Base-by-base conservation (phyloP, 2,113 vertebrate species). In the Halichoerus grypus region DNA sequence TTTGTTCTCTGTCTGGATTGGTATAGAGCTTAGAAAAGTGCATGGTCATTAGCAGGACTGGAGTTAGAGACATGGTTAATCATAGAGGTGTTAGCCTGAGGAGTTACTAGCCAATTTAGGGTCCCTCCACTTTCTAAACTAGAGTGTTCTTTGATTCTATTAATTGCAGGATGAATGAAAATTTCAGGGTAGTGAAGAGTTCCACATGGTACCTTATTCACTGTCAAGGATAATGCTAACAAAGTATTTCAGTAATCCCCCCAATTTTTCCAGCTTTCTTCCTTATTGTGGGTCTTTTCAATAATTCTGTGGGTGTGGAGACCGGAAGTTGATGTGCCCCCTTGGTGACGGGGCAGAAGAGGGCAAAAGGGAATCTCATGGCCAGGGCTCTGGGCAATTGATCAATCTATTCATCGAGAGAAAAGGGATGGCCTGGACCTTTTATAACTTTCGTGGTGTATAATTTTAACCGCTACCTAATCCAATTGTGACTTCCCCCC, bases 61-160 rank as follows among this genome's bases (percentile, higher is more conserved):
- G 59, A 63, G 42, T 59, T 80, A 61, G 85, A 79, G 80, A 81
- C 5, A 3, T 65, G n/a, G 46, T 72, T 92, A 57, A 51, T 87
- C 19, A 77, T 46, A 92, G 88, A 84, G 2, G 39, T 36, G 3
- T 46, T 67, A 79, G 61, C n/a, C 12, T 89, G 72, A 91, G 39
- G 72, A 91, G 33, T 46, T 61, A 39, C 14, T 59, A 77, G 57
- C 22, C 77, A 59, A 67, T 82, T 72, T 65, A 31, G 61, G 15
- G 63, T 80, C 26, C n/a, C 36, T 74, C 22, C 65, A 22, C 72
- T 49, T 85, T 83, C 11, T 91, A 65, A 69, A 79, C 53, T 15
- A 39, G n/a, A 46, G 28, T 3, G 22, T 13, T 96, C 19, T 85
- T 95, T 77, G 71, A 96, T 95, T 96, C 81, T 84, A 0, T 92